Evolutionary conservation across 1,140 invertebrate species (phyloP), one percentile per base, ranked within the genome.

Genomic region (Aphelenchoides besseyi): DNA sequence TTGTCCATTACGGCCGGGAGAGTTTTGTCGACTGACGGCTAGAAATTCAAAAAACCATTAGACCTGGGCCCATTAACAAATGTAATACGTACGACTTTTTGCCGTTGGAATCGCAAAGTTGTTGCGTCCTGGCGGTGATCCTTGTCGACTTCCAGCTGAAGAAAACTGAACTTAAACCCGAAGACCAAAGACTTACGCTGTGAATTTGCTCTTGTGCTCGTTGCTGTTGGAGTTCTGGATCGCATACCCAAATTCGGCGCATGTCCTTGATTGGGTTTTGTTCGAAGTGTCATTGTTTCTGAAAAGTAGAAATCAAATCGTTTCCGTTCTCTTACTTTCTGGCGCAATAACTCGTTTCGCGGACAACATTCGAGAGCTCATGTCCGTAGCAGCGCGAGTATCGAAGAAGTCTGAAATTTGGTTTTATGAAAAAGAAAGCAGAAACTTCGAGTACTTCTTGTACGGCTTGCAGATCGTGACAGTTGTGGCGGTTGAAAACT

Each of bases 141-240:
- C 55, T 28, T 33, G 55, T 59, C 55, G 26, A 59, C 55, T 59
- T 33, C 55, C 55, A 59, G 55, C 55, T 59, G 55, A 59, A 28
- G 18, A 59, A 23, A 8, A 59, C 12, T 23, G 41, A 59, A 59
- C 18, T 28, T 8, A 5, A 59, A 8, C 5, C 55, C 5, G 55
- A 41, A 41, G 37, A 8, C 18, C 18, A 59, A 59, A 59, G 5
- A 41, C 5, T 12, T 59, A 59, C 55, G 55, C 23, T 59, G 55
- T 28, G 55, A 59, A 33, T 59, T 59, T 28, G 55, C 55, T 28
- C 18, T 28, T 33, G 55, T 8, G 18, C 55, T 59, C 5, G 55
- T 18, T 5, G 55, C 55, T 5, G 5, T 59, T 28, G 55, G 55
- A 12, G 55, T 59, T 8, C 55, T 5, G 12, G 55, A 59, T 8